Evolutionary conservation across 2,113 vertebrate genomes (phyloP), one percentile per base, ranked within the genome.

Genomic region (Myrmecophaga tridactyla): DNA sequence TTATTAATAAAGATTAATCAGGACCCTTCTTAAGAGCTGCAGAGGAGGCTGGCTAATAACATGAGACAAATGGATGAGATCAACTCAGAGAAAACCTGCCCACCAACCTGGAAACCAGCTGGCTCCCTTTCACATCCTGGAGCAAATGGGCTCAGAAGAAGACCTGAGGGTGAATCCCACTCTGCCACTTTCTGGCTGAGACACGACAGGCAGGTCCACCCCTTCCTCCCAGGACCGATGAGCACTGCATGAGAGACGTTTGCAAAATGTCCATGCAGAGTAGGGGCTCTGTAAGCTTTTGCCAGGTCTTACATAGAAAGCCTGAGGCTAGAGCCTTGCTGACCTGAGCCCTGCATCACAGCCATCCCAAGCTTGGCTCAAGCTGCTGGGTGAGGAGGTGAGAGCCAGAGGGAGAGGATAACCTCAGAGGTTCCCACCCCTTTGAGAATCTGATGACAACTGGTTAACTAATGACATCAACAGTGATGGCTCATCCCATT

Each of bases 1-100:
- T 73, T 77, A 88, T 93, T 96, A 82, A 94, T 93, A 95, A 93
- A 96, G 89, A 95, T 94, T 89, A 78, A 93, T 92, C 58, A n/a
- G 10, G 4, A 53, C 39, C 36, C 51, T 93, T 87, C 76, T 70
- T 56, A 51, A 84, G 80, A 95, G 93, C 67, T 86, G 10, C 89
- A 58, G 15, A 41, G 31, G 18, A 72, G 27, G 36, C 58, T 85
- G 63, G 10, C 29, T 92, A 53, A 80, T 36, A 69, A 23, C 62
- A 15, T 70, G 62, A 81, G 81, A 82, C 41, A 73, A 70, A 90
- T 9, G 4, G 11, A 53, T 72, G 34, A 80, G 91, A 93, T 67
- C 18, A 76, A 76, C 27, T 36, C 27, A 5, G 15, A 81, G 81
- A 89, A 94, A 86, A 92, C 11, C n/a, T n/a, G 4, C 43, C 41